Evolutionary conservation across 37 sponge, comb jelly and placozoan genomes (phyloP).

Genomic region (Chondrosia reniformis): DNA sequence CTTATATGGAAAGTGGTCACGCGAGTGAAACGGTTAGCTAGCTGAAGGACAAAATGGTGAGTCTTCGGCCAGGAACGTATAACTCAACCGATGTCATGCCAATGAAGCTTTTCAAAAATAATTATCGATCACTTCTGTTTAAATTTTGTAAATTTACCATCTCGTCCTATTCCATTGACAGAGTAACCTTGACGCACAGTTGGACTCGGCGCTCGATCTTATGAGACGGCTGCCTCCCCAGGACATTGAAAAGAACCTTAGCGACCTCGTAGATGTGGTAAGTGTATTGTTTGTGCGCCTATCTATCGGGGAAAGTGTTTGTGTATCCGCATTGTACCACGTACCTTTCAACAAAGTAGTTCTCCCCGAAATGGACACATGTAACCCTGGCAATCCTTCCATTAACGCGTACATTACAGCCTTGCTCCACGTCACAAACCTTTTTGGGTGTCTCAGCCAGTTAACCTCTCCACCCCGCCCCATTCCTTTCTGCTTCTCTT

Average conservation of each 20-base stretch:
- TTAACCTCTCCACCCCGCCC: not conserved
- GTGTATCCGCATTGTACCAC: too few species aligned
- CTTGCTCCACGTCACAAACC: not conserved
- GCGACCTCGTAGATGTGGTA: conserved; percentile 91
- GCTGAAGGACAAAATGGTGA: not conserved
- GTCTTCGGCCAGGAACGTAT: too few species aligned
- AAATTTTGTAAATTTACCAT: too few species aligned
- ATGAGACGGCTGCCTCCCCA: conserved; percentile 97
- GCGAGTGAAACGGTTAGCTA: not conserved
- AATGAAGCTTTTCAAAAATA: too few species aligned
- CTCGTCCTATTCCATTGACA: not conserved
- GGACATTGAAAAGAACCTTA: conserved; percentile 94
- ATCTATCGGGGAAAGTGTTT: too few species aligned
- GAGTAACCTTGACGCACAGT: conserved; percentile 67
- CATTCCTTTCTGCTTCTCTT: not conserved
- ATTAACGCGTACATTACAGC: too few species aligned
- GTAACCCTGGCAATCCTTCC: too few species aligned
- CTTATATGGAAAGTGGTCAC: not conserved
- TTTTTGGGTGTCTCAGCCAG: not conserved
- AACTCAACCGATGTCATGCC: too few species aligned
- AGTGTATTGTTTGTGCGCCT: conserved; percentile 5
- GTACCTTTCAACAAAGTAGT: too few species aligned
- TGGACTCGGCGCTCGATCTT: conserved; percentile 96
- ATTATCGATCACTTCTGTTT: too few species aligned
- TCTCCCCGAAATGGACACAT: too few species aligned